phyloP scores from a whole-genome alignment of 1,140 invertebrate genomes.

The Melitaea cinxia region DNA sequence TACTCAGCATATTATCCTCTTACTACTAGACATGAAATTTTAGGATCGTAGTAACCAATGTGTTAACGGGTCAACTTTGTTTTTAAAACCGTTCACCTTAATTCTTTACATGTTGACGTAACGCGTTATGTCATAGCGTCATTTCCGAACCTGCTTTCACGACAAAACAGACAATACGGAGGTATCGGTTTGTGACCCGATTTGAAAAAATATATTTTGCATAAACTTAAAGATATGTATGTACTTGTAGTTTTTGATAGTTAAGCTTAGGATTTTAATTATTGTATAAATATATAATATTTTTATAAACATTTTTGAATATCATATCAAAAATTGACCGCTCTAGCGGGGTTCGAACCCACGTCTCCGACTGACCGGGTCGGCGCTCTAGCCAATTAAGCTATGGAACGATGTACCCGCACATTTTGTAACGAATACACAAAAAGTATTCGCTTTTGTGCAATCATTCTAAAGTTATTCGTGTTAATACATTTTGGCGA shows the following conservation, averaged over 20 bases:
- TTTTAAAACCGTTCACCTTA: slow-evolving; percentile 18
- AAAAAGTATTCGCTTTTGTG: too few species aligned
- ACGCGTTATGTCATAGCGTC: slow-evolving; percentile 34
- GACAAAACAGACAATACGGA: neutral
- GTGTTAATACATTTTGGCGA: too few species aligned
- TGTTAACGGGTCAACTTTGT: slow-evolving; percentile 27
- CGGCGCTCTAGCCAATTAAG: too few species aligned
- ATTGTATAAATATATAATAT: too few species aligned
- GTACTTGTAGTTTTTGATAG: neutral
- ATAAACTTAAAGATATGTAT: neutral
- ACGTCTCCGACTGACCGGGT: too few species aligned
- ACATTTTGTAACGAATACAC: too few species aligned
- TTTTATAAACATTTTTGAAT: too few species aligned
- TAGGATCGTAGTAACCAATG: neutral
- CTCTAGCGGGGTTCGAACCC: too few species aligned
- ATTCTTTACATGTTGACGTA: slow-evolving; percentile 10
- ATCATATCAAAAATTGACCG: too few species aligned
- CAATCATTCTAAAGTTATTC: too few species aligned
- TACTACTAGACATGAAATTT: neutral
- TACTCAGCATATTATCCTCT: too few species aligned
- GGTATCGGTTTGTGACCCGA: neutral
- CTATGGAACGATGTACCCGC: too few species aligned
- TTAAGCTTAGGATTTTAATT: neutral
- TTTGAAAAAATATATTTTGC: neutral
- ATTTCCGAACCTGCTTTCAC: slow-evolving; percentile 37